Base-by-base conservation (phyloP, 2,797 vertebrate genomes). In the Tarsius wallacei region DNA sequence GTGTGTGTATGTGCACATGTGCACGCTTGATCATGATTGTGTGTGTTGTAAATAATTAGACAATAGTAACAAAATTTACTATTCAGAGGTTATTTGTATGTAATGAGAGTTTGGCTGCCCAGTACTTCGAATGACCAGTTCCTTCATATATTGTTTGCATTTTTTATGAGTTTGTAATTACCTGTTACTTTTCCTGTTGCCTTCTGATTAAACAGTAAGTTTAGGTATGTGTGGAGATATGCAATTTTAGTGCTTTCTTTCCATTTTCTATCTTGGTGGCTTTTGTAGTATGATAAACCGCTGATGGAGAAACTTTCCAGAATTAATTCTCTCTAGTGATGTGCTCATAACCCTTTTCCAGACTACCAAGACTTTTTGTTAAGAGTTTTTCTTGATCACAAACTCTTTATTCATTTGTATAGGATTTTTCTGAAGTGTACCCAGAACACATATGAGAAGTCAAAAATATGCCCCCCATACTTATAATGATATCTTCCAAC, bases 231-330 rank as follows among this genome's bases (percentile, higher is more conserved):
- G 0, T 74, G 47, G 15, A 90, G 24, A 77, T 85, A 86, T 82
- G 8, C 22, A 73, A 68, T 42, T 78, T 98, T 90, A 93, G 76
- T 97, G 57, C 93, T 90, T 17, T 87, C 55, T 85, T 98, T 98
- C 73, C 91, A 80, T 77, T 96, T 97, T 84, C 88, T 70, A 57
- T 42, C 26, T 3, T 91, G 0, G 95, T 93, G 47, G 16, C 42
- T 97, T 97, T 95, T 97, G 78, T 97, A 71, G 63, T 61, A 94
- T 95, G 93, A 73, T 81, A 93, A 80, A 86, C 93, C 96, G 70
- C 80, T 94, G 87, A 84, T 90, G 94, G 97, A 85, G 97, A 97
- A 73, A 73, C 90, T 96, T 94, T 85, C 33, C 63, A 95, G 77
- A 87, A 77, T 90, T 42, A 57, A 85, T 93, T 47, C 55, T 87